Evolutionary conservation across 2,113 vertebrate species (phyloP).

Genomic region (Barbus barbus): DNA sequence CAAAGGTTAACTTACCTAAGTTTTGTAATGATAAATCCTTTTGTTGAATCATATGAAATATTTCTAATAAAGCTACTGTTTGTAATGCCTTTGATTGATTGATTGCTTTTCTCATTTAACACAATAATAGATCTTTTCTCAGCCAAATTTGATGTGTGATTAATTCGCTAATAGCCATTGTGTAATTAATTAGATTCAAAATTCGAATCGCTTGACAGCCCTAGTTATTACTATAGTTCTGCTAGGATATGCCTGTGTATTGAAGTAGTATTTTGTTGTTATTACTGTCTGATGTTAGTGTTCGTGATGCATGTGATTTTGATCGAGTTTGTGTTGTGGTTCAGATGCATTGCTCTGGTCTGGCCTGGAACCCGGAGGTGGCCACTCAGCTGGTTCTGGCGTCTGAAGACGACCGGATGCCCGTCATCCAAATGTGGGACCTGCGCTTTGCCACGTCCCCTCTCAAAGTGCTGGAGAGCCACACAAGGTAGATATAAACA

Average conservation of each 20-base stretch:
- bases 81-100: too few species aligned
- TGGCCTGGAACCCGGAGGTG: conserved; percentile 95
- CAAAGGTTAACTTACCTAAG: too few species aligned
- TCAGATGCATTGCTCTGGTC: conserved; percentile 96
- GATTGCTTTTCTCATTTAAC: too few species aligned
- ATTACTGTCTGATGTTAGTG: neutral
- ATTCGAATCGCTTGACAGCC: too few species aligned
- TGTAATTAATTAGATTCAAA: too few species aligned
- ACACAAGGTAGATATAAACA: conserved; percentile 81
- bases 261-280: neutral
- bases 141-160: too few species aligned
- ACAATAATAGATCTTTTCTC: too few species aligned
- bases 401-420: conserved; percentile 92
- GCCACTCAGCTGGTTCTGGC: conserved; percentile 94
- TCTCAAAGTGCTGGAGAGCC: conserved; percentile 90
- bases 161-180: too few species aligned
- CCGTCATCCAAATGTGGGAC: conserved; percentile 98
- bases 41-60: too few species aligned
- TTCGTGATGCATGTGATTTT: neutral
- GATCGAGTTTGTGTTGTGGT: neutral
- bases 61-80: too few species aligned
- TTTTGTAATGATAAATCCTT: too few species aligned
- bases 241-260: neutral
- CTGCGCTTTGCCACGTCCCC: conserved; percentile 94
- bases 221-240: neutral